Evolutionary conservation across 2,888 invertebrate genomes (phyloP).

Genomic region (Agriopis aurantiaria): DNA sequence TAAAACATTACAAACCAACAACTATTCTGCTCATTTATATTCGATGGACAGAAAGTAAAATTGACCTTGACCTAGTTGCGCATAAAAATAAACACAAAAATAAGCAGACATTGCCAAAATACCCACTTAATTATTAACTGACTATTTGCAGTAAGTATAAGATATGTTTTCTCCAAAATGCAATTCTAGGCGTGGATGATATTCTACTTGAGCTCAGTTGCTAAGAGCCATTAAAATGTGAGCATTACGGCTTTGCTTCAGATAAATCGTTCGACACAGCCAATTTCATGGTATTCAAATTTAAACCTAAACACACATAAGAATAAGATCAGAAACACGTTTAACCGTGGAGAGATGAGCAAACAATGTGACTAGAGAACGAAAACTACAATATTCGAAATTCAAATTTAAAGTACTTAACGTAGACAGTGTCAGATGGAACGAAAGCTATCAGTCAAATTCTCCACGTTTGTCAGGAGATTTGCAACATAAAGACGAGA

Average conservation of each 20-base stretch:
- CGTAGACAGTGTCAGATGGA: constrained; percentile 66
- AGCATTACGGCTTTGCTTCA: constrained; percentile 18
- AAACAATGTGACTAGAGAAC: constrained; percentile 55
- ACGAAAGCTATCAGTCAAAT: constrained; percentile 78
- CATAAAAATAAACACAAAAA: constrained; percentile 1
- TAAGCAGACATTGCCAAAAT: not conserved
- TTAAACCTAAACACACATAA: constrained; percentile 12
- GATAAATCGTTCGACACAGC: constrained; percentile 20
- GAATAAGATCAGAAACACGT: constrained; percentile 21
- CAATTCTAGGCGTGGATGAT: not conserved
- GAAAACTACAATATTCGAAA: constrained; percentile 27
- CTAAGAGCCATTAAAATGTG: constrained; percentile 6
- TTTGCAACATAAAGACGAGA: constrained; percentile 71
- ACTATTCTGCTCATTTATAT: not conserved
- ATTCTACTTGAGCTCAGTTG: not conserved
- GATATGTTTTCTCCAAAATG: not conserved
- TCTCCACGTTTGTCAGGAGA: constrained; percentile 75
- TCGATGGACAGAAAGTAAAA: constrained; percentile 1
- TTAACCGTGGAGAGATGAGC: constrained; percentile 49
- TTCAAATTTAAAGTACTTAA: constrained; percentile 39
- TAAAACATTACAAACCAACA: too few relatives aligned
- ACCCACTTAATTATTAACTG: not conserved
- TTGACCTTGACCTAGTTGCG: constrained; percentile 8
- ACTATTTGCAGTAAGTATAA: not conserved
- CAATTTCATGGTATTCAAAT: constrained; percentile 26